Evolutionary conservation across 1,140 invertebrate species (phyloP).

Genomic region (Achroia grisella): DNA sequence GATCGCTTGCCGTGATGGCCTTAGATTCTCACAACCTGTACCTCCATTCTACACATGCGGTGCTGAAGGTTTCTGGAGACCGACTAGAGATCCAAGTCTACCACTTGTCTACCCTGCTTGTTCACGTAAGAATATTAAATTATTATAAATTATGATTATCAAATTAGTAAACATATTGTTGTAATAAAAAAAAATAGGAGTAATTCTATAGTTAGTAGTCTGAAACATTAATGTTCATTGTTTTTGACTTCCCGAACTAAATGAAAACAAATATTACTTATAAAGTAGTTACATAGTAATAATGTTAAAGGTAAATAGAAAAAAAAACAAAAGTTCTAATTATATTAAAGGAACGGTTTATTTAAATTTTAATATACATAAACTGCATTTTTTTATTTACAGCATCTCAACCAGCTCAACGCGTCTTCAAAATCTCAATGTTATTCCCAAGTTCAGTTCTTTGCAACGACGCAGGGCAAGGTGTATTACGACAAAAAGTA

Average conservation of each 20-base stretch:
- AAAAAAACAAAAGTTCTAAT: too few species aligned
- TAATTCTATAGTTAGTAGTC: too few species aligned
- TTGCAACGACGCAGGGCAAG: conserved; percentile 95
- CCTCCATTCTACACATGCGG: conserved; percentile 97
- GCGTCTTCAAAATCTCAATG: conserved; percentile 94
- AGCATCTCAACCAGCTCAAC: conserved; percentile 88
- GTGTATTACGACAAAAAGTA: conserved; percentile 90
- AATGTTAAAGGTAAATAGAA: too few species aligned
- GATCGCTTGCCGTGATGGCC: conserved; percentile 88
- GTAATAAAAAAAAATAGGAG: too few species aligned
- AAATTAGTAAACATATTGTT: conserved; percentile 1
- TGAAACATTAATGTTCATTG: too few species aligned
- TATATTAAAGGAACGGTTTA: too few species aligned
- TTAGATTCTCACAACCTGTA: conserved; percentile 91
- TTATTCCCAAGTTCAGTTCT: conserved; percentile 94
- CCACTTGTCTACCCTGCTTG: conserved; percentile 93
- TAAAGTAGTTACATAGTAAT: too few species aligned
- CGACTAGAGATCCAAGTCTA: conserved; percentile 84
- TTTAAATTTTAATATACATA: too few species aligned
- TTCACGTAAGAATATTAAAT: conserved; percentile 78
- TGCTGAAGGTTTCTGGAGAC: conserved; percentile 96
- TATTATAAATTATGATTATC: conserved; percentile 3
- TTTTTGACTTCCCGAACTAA: too few species aligned
- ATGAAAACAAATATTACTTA: too few species aligned
- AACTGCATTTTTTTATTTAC: conserved; percentile 26